phyloP scores from a whole-genome alignment of 2,797 vertebrate species.

The Danio aesculapii region DNA sequence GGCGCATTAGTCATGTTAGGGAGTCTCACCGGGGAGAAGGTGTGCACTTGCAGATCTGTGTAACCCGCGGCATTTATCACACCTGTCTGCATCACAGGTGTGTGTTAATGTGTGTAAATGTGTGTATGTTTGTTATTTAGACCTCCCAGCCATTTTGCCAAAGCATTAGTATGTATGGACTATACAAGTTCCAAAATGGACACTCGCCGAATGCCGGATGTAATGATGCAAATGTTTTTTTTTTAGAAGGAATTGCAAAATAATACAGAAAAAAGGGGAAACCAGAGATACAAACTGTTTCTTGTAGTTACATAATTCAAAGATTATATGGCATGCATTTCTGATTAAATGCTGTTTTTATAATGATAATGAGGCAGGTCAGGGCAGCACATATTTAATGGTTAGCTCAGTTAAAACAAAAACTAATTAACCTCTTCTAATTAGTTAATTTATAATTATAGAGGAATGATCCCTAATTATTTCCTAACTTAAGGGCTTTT shows the following conservation, averaged over 20 bases:
- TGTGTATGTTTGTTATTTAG: conserved; percentile 23
- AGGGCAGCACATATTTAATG: background rate
- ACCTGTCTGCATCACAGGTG: conserved; percentile 46
- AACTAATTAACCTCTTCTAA: background rate
- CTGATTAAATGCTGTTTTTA: background rate
- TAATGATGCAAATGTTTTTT: background rate
- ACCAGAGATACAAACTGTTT: background rate
- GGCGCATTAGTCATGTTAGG: conserved; percentile 42
- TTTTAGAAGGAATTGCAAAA: background rate
- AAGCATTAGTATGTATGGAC: background rate
- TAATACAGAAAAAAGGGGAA: background rate
- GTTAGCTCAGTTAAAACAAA: background rate
- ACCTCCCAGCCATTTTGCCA: conserved; percentile 28
- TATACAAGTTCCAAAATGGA: background rate
- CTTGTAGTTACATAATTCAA: background rate
- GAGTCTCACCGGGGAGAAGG: conserved; percentile 26
- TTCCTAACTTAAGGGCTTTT: background rate
- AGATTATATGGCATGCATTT: background rate
- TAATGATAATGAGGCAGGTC: background rate
- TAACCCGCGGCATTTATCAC: conserved; percentile 52
- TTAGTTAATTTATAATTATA: background rate
- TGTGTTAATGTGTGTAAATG: conserved; percentile 18
- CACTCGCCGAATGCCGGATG: background rate
- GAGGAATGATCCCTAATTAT: background rate
- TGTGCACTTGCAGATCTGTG: conserved; percentile 46